Evolutionary conservation across 2,797 vertebrate species (phyloP).

Genomic region (Lepidocolaptes lacrymiger): DNA sequence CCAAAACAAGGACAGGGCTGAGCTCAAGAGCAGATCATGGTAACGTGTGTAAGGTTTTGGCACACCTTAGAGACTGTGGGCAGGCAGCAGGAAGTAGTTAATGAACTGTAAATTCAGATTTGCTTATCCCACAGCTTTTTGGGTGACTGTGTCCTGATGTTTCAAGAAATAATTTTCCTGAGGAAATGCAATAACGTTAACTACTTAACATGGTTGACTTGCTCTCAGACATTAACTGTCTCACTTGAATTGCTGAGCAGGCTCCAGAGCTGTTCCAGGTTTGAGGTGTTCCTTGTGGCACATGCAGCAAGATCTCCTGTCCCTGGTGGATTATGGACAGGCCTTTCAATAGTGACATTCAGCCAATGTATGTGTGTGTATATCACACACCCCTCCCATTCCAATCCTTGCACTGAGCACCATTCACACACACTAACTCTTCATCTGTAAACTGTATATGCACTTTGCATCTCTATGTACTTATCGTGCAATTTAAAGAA

Average conservation of each 20-base stretch:
- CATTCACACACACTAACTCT: background rate
- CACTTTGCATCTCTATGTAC: background rate
- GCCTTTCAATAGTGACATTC: background rate
- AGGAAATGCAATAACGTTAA: background rate
- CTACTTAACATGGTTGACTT: background rate
- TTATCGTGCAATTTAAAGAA: background rate
- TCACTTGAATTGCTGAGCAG: background rate
- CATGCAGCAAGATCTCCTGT: background rate
- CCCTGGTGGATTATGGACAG: background rate
- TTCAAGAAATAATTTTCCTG: background rate
- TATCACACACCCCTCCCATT: fast-evolving
- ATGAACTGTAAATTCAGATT: background rate
- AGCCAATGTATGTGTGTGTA: fast-evolving
- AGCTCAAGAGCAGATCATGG: background rate
- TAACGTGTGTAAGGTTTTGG: fast-evolving
- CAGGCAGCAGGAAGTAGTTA: background rate
- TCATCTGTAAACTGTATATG: background rate
- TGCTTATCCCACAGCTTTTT: background rate
- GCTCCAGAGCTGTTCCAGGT: background rate
- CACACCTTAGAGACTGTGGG: background rate
- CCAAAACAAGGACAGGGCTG: background rate
- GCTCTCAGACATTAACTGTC: background rate
- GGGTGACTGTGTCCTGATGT: background rate
- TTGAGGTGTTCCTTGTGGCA: background rate
- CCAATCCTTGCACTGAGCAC: background rate